Base-by-base conservation (phyloP, 2,888 invertebrate species). In the Celastrina argiolus region DNA sequence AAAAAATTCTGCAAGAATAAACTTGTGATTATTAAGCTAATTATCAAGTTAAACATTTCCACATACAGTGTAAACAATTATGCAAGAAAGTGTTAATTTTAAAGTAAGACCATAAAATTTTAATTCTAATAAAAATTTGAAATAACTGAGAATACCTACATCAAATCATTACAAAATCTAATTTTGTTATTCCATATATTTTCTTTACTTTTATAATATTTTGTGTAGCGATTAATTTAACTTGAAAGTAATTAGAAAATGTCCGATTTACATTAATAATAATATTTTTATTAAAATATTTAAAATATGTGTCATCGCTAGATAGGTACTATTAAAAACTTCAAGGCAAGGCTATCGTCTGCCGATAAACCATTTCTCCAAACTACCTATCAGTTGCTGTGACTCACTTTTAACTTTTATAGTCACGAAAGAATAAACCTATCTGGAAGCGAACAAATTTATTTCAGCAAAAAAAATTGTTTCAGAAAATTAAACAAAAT, bases 311-410 rank as follows among this genome's bases (percentile, higher is more conserved):
- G 41, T 45, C 16, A 45, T 16, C 42, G 18, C 8, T n/a, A n/a
- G n/a, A n/a, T n/a, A n/a, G n/a, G n/a, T 45, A 45, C 42, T 45
- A 45, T n/a, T 45, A 45, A 45, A 45, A n/a, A n/a, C 42, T 45
- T n/a, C 42, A 45, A 45, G 18, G 42, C 42, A 7, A 45, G 42
- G 16, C 18, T 16, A 45, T 45, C 16, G 16, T n/a, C n/a, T 45
- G 16, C 16, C 42, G 42, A 16, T 45, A n/a, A 45, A 45, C 16
- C n/a, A 45, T 45, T 45, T 45, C 42, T 45, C 18, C 5, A 5
- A 16, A 45, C 41, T 41, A 45, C 10, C 39, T 39, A 39, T 39
- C 39, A 10, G 42, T 45, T 7, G 14, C 2, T 45, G n/a, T 41
- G n/a, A 41, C 41, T 41, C 41, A 41, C n/a, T 0, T 1, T 41